Conservation (phyloP, 1,140 invertebrate genomes). For the Mylabris phalerata region DNA sequence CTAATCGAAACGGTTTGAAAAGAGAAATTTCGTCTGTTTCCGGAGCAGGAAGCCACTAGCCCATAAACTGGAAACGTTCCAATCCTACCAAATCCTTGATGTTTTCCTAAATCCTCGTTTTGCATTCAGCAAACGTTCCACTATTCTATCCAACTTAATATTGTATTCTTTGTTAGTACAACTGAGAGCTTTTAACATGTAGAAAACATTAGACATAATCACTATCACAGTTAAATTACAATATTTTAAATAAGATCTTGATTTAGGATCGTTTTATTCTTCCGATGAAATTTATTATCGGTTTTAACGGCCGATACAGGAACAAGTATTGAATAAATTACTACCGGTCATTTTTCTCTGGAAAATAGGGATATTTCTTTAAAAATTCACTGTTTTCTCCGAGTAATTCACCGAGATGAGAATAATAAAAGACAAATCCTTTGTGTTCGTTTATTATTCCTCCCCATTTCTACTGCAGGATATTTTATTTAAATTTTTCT, state of each 20-base stretch:
- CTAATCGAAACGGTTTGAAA: not conserved
- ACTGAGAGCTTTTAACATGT: conserved; percentile 4
- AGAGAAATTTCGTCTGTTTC: conserved; percentile 24
- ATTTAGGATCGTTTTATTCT: not conserved
- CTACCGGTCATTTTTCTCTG: not conserved
- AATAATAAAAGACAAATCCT: too few species aligned
- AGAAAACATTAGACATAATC: conserved; percentile 14
- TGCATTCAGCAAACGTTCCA: conserved; percentile 26
- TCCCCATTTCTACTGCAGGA: not conserved
- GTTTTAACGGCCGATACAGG: not conserved
- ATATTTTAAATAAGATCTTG: conserved; percentile 9
- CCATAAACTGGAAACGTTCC: conserved; percentile 27
- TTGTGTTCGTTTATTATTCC: not conserved
- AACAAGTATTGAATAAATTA: conserved; percentile 10
- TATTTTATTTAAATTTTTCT: conserved; percentile 8
- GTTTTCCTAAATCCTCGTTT: conserved; percentile 24
- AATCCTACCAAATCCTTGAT: conserved; percentile 24
- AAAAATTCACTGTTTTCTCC: not conserved
- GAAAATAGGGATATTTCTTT: not conserved
- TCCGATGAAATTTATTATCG: not conserved
- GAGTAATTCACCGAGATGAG: too few species aligned
- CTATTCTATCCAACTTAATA: conserved; percentile 6
- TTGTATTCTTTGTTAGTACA: conserved; percentile 9
- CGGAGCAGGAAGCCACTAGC: conserved; percentile 27
- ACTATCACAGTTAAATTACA: conserved; percentile 6